Percentiles rank a stretch among this genome's conserved stretches.
These are phyloP conservation scores for Xenopus petersii DNA, from an alignment of 2,797 vertebrate species.

Conservation along the genomic window DNA sequence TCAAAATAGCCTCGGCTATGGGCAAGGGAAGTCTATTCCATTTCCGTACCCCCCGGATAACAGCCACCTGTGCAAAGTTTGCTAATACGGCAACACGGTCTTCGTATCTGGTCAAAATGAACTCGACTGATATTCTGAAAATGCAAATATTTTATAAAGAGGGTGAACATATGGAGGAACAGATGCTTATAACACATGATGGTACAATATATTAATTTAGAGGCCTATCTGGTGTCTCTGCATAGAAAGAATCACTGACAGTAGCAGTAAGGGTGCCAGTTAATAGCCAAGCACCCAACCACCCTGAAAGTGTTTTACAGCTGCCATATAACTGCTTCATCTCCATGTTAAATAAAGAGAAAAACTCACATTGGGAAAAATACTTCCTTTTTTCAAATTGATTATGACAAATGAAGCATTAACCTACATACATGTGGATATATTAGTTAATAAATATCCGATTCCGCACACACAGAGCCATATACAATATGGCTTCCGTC, in stretches of 20 bases:
- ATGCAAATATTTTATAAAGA: constrained; percentile 49
- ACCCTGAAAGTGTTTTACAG: constrained; percentile 29
- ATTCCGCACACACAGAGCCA: too few relatives aligned
- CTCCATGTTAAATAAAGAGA: constrained; percentile 7
- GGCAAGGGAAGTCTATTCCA: constrained; percentile 17
- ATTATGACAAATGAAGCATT: too few relatives aligned
- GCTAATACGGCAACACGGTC: constrained; percentile 5
- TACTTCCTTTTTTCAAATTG: background rate
- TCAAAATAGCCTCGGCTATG: background rate
- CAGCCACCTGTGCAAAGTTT: constrained; percentile 43
- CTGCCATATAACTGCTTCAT: constrained; percentile 7
- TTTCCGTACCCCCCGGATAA: constrained; percentile 14
- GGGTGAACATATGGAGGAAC: constrained; percentile 45
- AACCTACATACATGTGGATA: too few relatives aligned
- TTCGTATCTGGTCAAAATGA: constrained; percentile 39
- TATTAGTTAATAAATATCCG: too few relatives aligned
- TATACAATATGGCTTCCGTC: too few relatives aligned
- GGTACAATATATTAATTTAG: constrained; percentile 35
- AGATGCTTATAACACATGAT: constrained; percentile 30
- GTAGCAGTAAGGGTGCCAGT: constrained; percentile 21
- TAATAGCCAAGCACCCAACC: constrained; percentile 2
- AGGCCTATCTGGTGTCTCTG: constrained; percentile 16
- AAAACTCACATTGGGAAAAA: too few relatives aligned
- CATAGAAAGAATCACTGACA: background rate
- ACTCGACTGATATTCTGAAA: constrained; percentile 38